These are phyloP conservation scores for Poecilia picta DNA, from an alignment of 2,797 vertebrate genomes.

Conservation along the genomic window DNA sequence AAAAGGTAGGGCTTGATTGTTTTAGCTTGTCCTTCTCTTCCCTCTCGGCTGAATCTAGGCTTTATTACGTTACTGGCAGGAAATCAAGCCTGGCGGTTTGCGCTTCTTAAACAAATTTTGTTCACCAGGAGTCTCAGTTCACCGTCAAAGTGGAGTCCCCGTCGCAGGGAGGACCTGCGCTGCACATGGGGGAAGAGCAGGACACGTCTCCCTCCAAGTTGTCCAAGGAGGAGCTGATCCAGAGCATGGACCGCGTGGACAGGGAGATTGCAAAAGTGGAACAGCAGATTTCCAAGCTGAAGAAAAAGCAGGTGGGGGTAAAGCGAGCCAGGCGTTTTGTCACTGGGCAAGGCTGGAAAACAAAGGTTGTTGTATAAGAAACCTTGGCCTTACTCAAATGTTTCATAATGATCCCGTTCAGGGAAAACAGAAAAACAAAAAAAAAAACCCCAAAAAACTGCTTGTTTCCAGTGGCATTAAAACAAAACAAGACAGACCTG, in stretches of 20 bases:
- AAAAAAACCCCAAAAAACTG: neutral
- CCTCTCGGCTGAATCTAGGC: neutral
- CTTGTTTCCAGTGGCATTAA: neutral
- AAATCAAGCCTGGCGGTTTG: neutral
- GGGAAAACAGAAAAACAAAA: neutral
- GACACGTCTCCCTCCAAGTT: conserved; percentile 96
- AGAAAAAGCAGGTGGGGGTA: conserved; percentile 94
- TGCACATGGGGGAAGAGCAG: conserved; percentile 90
- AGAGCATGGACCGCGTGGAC: conserved; percentile 99
- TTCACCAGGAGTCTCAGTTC: conserved; percentile 87
- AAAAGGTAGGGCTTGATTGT: conserved; percentile 85
- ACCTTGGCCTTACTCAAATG: neutral
- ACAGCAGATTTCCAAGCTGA: conserved; percentile 98
- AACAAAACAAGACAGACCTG: neutral
- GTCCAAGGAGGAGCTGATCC: conserved; percentile 98
- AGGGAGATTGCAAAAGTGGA: conserved; percentile 98
- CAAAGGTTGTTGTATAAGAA: conserved; percentile 6
- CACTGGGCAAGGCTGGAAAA: conserved; percentile 15
- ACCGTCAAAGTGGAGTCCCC: conserved; percentile 85
- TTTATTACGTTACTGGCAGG: neutral
- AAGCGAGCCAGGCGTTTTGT: conserved; percentile 4
- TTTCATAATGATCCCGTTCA: neutral
- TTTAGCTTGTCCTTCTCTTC: neutral
- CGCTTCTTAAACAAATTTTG: conserved; percentile 3
- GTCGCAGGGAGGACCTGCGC: conserved; percentile 82